A percentile compares a stretch with the other conserved stretches of the same genome.
Conservation (phyloP, 2,888 invertebrate species). For the Lordiphosa fenestrarum region DNA sequence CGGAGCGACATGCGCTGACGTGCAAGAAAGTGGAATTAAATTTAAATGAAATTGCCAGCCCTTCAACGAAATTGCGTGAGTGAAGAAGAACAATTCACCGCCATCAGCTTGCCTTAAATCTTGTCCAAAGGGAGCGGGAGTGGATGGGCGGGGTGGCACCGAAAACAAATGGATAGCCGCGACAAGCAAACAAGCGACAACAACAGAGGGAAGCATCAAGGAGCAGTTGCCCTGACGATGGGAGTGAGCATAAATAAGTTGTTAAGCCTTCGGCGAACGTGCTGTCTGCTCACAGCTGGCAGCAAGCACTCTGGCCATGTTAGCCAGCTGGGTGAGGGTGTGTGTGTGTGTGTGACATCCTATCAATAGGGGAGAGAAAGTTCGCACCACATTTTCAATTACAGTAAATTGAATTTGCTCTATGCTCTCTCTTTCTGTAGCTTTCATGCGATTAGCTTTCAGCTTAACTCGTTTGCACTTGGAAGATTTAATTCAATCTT, state of each 20-base stretch:
- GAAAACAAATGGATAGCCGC: constrained; percentile 38
- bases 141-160: constrained; percentile 5
- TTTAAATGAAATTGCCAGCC: constrained; percentile 63
- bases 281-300: constrained; percentile 47
- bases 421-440: constrained; percentile 20
- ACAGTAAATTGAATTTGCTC: constrained; percentile 64
- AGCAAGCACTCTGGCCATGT: too few species aligned
- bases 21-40: constrained; percentile 53
- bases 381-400: constrained; percentile 60
- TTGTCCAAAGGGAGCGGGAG: background rate
- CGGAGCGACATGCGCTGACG: constrained; percentile 19
- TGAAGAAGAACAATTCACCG: constrained; percentile 25
- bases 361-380: constrained; percentile 43
- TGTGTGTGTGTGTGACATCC: constrained; percentile 16
- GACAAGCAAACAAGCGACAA: constrained; percentile 36
- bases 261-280: constrained; percentile 70
- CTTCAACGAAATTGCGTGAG: constrained; percentile 16
- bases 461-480: constrained; percentile 57
- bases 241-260: constrained; percentile 66
- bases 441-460: constrained; percentile 49
- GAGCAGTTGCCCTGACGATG: constrained; percentile 32
- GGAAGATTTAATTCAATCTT: constrained; percentile 38
- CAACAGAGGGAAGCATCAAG: constrained; percentile 37
- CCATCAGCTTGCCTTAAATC: too few species aligned
- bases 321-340: background rate